Evolutionary conservation across 92 coral and sea anemone genomes (phyloP).

Genomic region (Plumapathes pennacea): DNA sequence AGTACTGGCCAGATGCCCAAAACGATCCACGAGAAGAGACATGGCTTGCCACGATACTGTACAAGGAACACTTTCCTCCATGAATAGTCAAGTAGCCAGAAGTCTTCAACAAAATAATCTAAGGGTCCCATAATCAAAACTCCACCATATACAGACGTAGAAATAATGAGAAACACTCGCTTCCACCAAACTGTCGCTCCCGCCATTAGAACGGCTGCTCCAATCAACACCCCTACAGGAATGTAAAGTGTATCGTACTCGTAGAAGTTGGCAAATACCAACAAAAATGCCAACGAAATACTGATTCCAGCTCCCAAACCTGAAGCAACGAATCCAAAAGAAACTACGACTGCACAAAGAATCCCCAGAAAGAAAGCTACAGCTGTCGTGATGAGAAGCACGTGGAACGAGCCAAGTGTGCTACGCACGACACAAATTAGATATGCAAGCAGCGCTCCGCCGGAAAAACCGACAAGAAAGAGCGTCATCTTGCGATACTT

Average conservation of each 20-base stretch:
- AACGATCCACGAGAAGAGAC: conserved; percentile 87
- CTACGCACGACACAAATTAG: conserved; percentile 71
- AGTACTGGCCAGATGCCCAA: conserved; percentile 76
- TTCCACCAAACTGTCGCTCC: conserved; percentile 96
- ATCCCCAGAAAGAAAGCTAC: conserved; percentile 84
- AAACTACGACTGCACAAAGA: conserved; percentile 84
- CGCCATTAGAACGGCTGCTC: conserved; percentile 71
- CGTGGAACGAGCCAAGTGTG: conserved; percentile 47
- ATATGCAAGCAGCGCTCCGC: conserved; percentile 77
- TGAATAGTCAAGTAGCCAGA: conserved; percentile 62
- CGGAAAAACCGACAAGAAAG: conserved; percentile 74
- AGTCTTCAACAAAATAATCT: conserved; percentile 87
- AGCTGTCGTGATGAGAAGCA: conserved; percentile 83
- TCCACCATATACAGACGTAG: conserved; percentile 78
- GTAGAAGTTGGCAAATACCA: conserved; percentile 62
- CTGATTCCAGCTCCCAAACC: conserved; percentile 87
- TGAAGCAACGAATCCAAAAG: conserved; percentile 78
- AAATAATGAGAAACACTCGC: conserved; percentile 64
- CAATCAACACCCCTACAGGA: conserved; percentile 71
- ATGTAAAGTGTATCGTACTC: conserved; percentile 62
- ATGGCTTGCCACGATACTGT: conserved; percentile 44
- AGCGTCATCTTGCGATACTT: conserved; percentile 70
- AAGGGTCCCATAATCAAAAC: conserved; percentile 66
- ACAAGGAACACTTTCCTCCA: conserved; percentile 63
- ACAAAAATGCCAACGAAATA: conserved; percentile 65